Conservation (phyloP, 1,140 invertebrate species). For the Mactra quadrangularis region DNA sequence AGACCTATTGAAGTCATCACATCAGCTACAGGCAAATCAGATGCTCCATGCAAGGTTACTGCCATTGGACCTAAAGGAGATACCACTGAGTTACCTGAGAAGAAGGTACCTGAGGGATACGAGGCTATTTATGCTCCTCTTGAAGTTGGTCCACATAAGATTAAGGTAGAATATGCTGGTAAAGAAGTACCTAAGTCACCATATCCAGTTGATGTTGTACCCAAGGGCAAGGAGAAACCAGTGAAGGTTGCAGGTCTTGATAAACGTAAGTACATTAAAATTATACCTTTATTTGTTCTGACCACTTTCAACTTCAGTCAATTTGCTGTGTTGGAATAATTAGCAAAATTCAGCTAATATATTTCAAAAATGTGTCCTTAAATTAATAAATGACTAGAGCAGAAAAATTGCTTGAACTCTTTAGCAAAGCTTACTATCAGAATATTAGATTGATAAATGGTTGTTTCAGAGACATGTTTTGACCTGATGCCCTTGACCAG, state of each 20-base stretch:
- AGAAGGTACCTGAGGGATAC: conserved; percentile 89
- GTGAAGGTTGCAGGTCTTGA: conserved; percentile 89
- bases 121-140: conserved; percentile 92
- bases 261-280: conserved; percentile 89
- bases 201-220: conserved; percentile 85
- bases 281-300: too few species aligned
- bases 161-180: conserved; percentile 79
- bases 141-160: conserved; percentile 87
- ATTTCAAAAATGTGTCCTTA: too few species aligned
- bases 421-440: too few species aligned
- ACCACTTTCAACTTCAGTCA: too few species aligned
- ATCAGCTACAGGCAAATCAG: conserved; percentile 86
- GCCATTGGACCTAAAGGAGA: conserved; percentile 81
- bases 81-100: conserved; percentile 86
- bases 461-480: too few species aligned
- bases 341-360: too few species aligned
- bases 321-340: too few species aligned
- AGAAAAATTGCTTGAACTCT: too few species aligned
- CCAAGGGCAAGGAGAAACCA: conserved; percentile 81
- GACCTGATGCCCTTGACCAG: too few species aligned
- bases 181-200: conserved; percentile 78
- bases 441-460: too few species aligned
- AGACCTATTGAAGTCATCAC: conserved; percentile 93
- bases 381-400: too few species aligned
- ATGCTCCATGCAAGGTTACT: conserved; percentile 87